These are phyloP conservation scores for Lineus longissimus DNA, from an alignment of 1,140 invertebrate genomes.

Conservation along the genomic window DNA sequence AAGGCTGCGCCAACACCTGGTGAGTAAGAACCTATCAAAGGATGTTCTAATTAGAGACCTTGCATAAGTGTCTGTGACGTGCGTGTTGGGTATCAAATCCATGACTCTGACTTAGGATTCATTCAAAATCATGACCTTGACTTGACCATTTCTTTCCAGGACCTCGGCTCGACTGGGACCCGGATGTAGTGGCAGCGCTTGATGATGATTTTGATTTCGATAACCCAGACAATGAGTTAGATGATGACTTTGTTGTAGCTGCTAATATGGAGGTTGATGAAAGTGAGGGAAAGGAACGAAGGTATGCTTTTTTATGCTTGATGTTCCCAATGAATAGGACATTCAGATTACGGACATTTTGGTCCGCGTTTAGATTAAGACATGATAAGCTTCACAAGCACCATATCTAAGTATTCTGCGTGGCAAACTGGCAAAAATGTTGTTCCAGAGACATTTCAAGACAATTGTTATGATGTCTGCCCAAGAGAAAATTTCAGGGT, in stretches of 20 bases:
- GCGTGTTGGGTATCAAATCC: too few species aligned
- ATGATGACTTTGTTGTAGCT: slow-evolving; percentile 87
- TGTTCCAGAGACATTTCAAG: too few species aligned
- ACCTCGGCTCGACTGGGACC: slow-evolving; percentile 78
- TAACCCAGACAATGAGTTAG: slow-evolving; percentile 77
- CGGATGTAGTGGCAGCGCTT: slow-evolving; percentile 86
- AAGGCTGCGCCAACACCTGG: slow-evolving; percentile 73
- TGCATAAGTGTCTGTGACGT: neutral
- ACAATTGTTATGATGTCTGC: too few species aligned
- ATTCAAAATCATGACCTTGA: too few species aligned
- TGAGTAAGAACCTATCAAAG: slow-evolving; percentile 45
- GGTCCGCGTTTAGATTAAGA: too few species aligned
- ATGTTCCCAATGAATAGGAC: too few species aligned
- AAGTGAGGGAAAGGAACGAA: slow-evolving; percentile 52
- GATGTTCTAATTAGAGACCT: neutral
- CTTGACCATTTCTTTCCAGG: slow-evolving; percentile 55
- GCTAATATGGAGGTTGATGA: slow-evolving; percentile 53
- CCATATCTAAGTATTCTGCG: too few species aligned
- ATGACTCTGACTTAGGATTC: too few species aligned
- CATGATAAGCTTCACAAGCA: too few species aligned
- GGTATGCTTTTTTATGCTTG: neutral
- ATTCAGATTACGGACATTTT: neutral
- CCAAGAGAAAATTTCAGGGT: too few species aligned
- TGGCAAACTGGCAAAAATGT: too few species aligned
- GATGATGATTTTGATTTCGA: slow-evolving; percentile 88